Evolutionary conservation across 2,113 vertebrate species (phyloP).

Genomic region (Hippoglossus stenolepis): DNA sequence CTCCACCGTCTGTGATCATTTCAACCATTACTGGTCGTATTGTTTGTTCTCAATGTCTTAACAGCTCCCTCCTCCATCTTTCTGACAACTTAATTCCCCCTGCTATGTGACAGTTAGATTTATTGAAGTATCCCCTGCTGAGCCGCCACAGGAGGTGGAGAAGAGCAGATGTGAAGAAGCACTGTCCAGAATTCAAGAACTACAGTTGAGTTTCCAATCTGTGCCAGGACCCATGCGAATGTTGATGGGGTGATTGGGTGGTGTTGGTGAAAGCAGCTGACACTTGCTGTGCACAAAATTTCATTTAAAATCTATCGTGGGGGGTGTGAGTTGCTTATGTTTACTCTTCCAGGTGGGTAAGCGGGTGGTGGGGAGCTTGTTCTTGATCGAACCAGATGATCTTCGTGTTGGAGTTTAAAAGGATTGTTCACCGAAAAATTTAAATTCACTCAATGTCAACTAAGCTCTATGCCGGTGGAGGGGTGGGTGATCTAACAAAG

Average conservation of each 20-base stretch:
- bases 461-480: too few species aligned
- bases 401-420: too few species aligned
- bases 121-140: constrained; percentile 69
- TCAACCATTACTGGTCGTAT: constrained; percentile 50
- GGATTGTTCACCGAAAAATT: too few species aligned
- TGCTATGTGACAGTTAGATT: constrained; percentile 74
- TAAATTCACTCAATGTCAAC: too few species aligned
- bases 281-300: constrained; percentile 60
- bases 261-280: constrained; percentile 28
- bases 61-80: constrained; percentile 56
- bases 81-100: constrained; percentile 69
- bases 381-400: too few species aligned
- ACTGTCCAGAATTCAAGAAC: constrained; percentile 66
- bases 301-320: constrained; percentile 53
- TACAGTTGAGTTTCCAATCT: constrained; percentile 47
- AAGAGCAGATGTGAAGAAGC: constrained; percentile 75
- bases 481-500: too few species aligned
- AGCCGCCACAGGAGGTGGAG: constrained; percentile 63
- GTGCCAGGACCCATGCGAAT: constrained; percentile 61
- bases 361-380: too few species aligned
- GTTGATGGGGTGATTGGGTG: constrained; percentile 26
- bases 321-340: not conserved
- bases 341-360: too few species aligned
- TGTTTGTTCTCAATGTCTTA: constrained; percentile 60
- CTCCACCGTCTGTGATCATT: constrained; percentile 68